These are phyloP conservation scores for Trichopria drosophilae DNA, from an alignment of 2,888 invertebrate genomes.

Conservation along the genomic window DNA sequence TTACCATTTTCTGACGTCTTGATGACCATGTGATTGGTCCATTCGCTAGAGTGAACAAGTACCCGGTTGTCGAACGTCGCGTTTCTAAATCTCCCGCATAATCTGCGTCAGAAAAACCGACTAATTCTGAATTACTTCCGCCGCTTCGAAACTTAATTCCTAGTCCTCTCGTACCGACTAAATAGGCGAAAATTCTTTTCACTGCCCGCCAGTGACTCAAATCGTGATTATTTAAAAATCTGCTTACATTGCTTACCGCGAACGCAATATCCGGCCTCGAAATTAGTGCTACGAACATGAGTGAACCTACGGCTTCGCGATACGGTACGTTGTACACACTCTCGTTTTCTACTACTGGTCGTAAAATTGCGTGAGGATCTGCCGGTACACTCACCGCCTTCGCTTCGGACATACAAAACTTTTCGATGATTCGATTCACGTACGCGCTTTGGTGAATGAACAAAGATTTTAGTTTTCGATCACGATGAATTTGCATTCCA, in stretches of 20 bases:
- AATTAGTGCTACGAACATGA: constrained; percentile 21
- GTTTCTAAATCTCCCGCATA: no score
- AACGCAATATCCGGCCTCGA: constrained; percentile 35
- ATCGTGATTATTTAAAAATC: constrained; percentile 22
- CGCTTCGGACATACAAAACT: not conserved
- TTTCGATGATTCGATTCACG: not conserved
- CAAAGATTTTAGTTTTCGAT: not conserved
- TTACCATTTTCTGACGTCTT: constrained; percentile 1
- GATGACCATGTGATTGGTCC: constrained; percentile 5
- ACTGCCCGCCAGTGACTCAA: no score
- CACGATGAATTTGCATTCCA: constrained; percentile 6
- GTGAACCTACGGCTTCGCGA: constrained; percentile 2
- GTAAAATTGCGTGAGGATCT: not conserved
- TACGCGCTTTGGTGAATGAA: constrained; percentile 5
- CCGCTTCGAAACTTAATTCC: constrained; percentile 26
- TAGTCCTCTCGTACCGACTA: constrained; percentile 11
- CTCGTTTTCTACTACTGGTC: not conserved
- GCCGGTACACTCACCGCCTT: not conserved
- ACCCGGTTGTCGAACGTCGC: constrained; percentile 6
- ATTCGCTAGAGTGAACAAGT: not conserved
- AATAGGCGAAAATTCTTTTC: no score
- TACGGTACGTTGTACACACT: not conserved
- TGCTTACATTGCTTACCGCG: no score
- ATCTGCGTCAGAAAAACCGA: no score
- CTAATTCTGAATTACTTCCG: no score